These are phyloP conservation scores for Maniola jurtina DNA, from an alignment of 1,140 invertebrate genomes.

Conservation along the genomic window DNA sequence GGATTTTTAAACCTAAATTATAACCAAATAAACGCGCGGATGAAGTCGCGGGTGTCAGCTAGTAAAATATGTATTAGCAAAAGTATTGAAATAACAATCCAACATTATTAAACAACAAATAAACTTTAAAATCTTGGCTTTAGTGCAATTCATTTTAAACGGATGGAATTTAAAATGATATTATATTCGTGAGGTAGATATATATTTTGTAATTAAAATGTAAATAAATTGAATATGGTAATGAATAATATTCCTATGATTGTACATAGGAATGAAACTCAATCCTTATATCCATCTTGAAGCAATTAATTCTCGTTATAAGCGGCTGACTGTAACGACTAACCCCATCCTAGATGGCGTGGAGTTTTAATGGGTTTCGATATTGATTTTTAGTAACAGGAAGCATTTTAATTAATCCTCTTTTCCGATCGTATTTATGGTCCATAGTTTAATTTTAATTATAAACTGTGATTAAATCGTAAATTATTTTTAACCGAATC, in stretches of 20 bases:
- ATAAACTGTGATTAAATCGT: neutral
- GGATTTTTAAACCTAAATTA: too few species aligned
- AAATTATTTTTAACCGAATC: neutral
- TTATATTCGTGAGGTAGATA: neutral
- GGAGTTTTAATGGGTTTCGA: constrained; percentile 29
- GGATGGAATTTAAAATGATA: too few species aligned
- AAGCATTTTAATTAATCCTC: constrained; percentile 21
- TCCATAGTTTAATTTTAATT: constrained; percentile 17
- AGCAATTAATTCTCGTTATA: constrained; percentile 22
- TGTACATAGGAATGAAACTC: constrained; percentile 9
- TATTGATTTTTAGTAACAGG: constrained; percentile 32
- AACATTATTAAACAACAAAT: too few species aligned
- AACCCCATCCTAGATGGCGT: constrained; percentile 16
- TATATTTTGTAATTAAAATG: constrained; percentile 7
- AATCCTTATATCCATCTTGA: constrained; percentile 18
- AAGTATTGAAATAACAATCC: too few species aligned
- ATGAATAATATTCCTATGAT: constrained; percentile 10
- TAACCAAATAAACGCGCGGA: too few species aligned
- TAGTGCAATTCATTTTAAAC: neutral
- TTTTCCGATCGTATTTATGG: constrained; percentile 15
- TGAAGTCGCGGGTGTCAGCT: neutral
- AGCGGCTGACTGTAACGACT: constrained; percentile 17
- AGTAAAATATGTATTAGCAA: neutral
- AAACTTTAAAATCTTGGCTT: too few species aligned
- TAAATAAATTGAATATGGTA: neutral